These are phyloP conservation scores for Sisor rabdophorus DNA, from an alignment of 2,113 vertebrate species.

Conservation along the genomic window DNA sequence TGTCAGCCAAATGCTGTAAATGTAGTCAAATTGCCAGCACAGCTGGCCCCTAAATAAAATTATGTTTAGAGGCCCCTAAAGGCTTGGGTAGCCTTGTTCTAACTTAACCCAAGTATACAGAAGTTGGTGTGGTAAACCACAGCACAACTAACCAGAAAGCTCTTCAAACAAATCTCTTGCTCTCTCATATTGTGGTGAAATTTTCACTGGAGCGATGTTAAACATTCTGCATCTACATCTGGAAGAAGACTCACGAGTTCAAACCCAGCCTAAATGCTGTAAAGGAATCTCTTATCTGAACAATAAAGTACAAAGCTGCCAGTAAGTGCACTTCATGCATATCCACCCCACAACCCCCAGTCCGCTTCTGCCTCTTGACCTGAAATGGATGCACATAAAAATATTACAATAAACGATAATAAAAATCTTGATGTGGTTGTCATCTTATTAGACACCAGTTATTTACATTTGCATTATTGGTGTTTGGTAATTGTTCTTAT, in stretches of 20 bases:
- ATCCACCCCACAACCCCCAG: background rate
- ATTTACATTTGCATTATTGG: too few species aligned
- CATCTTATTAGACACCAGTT: background rate
- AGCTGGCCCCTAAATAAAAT: too few species aligned
- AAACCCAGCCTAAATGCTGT: slow-evolving; percentile 42
- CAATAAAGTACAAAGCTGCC: slow-evolving; percentile 38
- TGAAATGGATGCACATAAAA: slow-evolving; percentile 9
- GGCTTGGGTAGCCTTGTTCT: background rate
- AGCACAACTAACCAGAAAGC: background rate
- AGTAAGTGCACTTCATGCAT: slow-evolving; percentile 53
- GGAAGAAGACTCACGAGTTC: slow-evolving; percentile 30
- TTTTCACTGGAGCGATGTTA: slow-evolving; percentile 36
- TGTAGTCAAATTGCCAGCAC: too few species aligned
- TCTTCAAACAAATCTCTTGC: background rate
- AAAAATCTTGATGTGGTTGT: background rate
- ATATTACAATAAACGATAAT: background rate
- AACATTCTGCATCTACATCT: slow-evolving; percentile 33
- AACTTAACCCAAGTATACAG: slow-evolving; percentile 4
- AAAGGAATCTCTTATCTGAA: slow-evolving; percentile 60
- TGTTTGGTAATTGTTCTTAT: too few species aligned
- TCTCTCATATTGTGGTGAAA: background rate
- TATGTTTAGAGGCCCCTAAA: too few species aligned
- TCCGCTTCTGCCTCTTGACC: slow-evolving; percentile 3
- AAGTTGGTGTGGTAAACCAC: background rate
- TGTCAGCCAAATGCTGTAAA: too few species aligned